Base-by-base conservation (phyloP, 1,140 invertebrate genomes). In the Dendrolimus kikuchii region DNA sequence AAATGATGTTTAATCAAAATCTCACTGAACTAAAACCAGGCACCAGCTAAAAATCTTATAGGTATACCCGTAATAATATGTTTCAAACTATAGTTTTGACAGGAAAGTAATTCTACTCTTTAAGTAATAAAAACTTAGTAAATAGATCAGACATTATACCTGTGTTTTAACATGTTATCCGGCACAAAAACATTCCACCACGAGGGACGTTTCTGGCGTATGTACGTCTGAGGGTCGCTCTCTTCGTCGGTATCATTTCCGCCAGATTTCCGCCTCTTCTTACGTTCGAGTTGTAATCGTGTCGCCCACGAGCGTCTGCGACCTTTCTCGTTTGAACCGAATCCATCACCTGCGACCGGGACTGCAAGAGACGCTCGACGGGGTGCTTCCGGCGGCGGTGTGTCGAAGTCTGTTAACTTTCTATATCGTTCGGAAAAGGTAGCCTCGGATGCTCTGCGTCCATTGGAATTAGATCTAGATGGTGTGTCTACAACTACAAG, bases 141-240 rank as follows among this genome's bases (percentile, higher is more conserved):
- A 23, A 23, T 23, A 23, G 23, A 23, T 23, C 23, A 9, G 46
- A 6, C 46, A 45, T 39, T 49, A 50, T 78, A 91, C 91, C 91
- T 92, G 81, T 89, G 88, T 68, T 91, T 91, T 53, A 90, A 84
- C 73, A 88, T 81, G 76, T 91, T 90, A 66, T 95, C 93, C 51
- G 92, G 92, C 5, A 93, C 92, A 65, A 95, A 94, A 38, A 94
- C 93, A 71, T 94, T 95, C 94, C 94, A 95, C 94, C 94, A 95
- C 7, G 94, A 95, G 6, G 92, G 90, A 55, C 94, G 88, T 70
- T 95, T 94, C 71, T 94, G 92, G 9, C 93, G 88, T 4, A 89
- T 79, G 65, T 90, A 89, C 8, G 72, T 66, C 5, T 75, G 84
- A n/a, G 89, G 85, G 6, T 90, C 85, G 38, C 74, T 86, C 51